These are phyloP conservation scores for Rhinogobius similis DNA, from an alignment of 2,113 vertebrate species.

Conservation along the genomic window DNA sequence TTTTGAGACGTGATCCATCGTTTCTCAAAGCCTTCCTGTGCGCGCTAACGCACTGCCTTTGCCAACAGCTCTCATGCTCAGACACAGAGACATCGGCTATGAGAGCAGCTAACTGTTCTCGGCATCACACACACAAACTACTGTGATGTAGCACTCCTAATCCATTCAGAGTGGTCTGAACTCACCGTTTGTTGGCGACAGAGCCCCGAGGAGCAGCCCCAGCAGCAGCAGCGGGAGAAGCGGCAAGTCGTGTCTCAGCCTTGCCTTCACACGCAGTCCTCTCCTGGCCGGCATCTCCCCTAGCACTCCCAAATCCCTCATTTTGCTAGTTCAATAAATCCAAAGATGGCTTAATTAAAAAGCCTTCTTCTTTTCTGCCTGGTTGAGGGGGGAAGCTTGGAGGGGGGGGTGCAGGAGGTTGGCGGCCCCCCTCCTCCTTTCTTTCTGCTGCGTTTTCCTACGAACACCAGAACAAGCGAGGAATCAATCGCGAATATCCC, in stretches of 20 bases:
- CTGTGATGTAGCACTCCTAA: constrained; percentile 36
- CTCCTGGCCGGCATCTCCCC: constrained; percentile 53
- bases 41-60: constrained; percentile 11
- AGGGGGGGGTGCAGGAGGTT: constrained; percentile 69
- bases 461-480: constrained; percentile 14
- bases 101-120: neutral
- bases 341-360: constrained; percentile 58
- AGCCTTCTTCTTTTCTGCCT: constrained; percentile 63
- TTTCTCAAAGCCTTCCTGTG: neutral
- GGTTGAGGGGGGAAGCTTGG: constrained; percentile 59
- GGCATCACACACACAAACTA: constrained; percentile 13
- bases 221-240: constrained; percentile 59
- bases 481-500: constrained; percentile 70
- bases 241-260: constrained; percentile 66
- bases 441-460: constrained; percentile 57
- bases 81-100: neutral
- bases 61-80: constrained; percentile 11
- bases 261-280: constrained; percentile 48
- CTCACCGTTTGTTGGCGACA: constrained; percentile 70
- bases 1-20: neutral
- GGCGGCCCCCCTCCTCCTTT: constrained; percentile 61
- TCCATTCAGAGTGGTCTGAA: constrained; percentile 29
- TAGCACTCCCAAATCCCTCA: constrained; percentile 69
- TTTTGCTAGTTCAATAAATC: constrained; percentile 68
- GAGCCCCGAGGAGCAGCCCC: constrained; percentile 69